Conservation (phyloP, 2,888 invertebrate species). For the Pandemis cinnamomeana region DNA sequence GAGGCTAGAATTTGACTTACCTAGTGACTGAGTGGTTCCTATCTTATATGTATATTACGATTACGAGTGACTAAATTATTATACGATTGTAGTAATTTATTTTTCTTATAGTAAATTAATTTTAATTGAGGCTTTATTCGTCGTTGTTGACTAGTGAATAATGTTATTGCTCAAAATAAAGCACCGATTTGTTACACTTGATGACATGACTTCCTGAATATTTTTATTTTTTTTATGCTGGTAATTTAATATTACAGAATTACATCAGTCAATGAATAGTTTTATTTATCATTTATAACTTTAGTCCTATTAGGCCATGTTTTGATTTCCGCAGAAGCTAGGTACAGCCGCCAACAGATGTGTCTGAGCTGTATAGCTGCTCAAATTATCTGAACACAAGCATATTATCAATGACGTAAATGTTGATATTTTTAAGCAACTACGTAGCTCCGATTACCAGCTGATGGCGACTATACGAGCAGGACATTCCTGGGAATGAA, state of each 20-base stretch:
- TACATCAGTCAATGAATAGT: background rate
- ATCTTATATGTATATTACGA: background rate
- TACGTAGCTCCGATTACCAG: no score
- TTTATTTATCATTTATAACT: background rate
- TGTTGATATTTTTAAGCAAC: no score
- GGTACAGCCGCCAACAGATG: no score
- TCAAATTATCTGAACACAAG: no score
- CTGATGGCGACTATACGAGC: no score
- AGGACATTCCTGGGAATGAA: no score
- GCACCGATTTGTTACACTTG: background rate
- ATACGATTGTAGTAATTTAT: background rate
- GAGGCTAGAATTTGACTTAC: background rate
- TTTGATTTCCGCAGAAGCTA: no score
- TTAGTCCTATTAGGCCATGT: no score
- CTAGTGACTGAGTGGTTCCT: conserved; percentile 2
- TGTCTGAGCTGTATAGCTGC: no score
- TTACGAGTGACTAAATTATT: background rate
- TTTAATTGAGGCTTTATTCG: conserved; percentile 1
- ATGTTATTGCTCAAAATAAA: conserved; percentile 14
- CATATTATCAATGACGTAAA: no score
- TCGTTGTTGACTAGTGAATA: conserved; percentile 37
- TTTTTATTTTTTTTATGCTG: background rate
- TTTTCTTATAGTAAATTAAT: background rate
- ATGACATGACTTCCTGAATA: background rate
- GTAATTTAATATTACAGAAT: conserved; percentile 1